Conservation (phyloP, 2,888 invertebrate genomes). For the Elegia similella region DNA sequence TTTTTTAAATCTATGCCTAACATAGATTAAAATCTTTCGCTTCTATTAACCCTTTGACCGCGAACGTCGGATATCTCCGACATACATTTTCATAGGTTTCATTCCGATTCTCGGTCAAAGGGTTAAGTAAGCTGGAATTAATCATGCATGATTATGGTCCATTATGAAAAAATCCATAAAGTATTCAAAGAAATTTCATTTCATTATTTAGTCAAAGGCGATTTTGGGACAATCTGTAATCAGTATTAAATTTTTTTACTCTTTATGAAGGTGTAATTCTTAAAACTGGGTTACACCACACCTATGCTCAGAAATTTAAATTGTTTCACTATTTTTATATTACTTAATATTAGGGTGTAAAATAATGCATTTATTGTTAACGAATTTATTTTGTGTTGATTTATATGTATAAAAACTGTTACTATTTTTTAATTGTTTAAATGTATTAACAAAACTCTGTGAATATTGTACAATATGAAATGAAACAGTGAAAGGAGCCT, state of each 20-base stretch:
- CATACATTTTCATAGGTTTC: too few species aligned
- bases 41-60: too few species aligned
- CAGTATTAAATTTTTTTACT: slow-evolving; percentile 17
- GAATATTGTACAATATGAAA: slow-evolving; percentile 43
- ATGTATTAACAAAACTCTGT: slow-evolving; percentile 40
- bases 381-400: slow-evolving; percentile 75
- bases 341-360: slow-evolving; percentile 40
- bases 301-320: slow-evolving; percentile 51
- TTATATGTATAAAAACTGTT: slow-evolving; percentile 44
- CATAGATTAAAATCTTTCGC: too few species aligned
- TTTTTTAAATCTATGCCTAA: too few species aligned
- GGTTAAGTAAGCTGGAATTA: too few species aligned
- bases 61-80: too few species aligned
- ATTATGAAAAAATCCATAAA: too few species aligned
- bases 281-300: slow-evolving; percentile 35
- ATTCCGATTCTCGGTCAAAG: too few species aligned
- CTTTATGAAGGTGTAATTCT: slow-evolving; percentile 38
- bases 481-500: slow-evolving; percentile 45
- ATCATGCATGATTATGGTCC: too few species aligned
- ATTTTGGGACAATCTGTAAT: neutral
- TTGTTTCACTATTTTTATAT: slow-evolving; percentile 57
- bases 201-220: neutral
- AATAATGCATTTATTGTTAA: slow-evolving; percentile 73
- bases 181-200: too few species aligned
- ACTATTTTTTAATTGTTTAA: slow-evolving; percentile 42